Conservation (phyloP, 2,888 invertebrate species). For the Coleophora deauratella region DNA sequence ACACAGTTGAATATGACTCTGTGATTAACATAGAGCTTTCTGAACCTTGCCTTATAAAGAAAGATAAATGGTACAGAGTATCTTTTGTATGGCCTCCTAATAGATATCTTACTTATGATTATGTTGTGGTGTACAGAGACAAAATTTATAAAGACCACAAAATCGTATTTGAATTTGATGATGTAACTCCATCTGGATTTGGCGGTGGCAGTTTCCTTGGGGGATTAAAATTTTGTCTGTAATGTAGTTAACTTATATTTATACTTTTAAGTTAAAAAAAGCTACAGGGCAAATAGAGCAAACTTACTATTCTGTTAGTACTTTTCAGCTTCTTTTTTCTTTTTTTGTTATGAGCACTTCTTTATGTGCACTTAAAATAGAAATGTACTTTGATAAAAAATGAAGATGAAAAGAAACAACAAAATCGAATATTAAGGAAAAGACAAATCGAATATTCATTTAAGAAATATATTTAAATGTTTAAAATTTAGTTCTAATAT, state of each 20-base stretch:
- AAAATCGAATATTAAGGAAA: too few relatives aligned
- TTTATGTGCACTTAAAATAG: too few relatives aligned
- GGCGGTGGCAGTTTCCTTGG: conserved; percentile 56
- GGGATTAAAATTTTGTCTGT: conserved; percentile 61
- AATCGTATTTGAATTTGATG: conserved; percentile 59
- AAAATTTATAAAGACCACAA: conserved; percentile 40
- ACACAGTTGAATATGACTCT: conserved; percentile 57
- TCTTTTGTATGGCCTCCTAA: conserved; percentile 53
- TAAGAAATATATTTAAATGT: too few relatives aligned
- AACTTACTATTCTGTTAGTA: too few relatives aligned
- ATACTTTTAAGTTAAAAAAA: too few relatives aligned
- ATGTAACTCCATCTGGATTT: conserved; percentile 37
- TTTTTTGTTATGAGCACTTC: too few relatives aligned
- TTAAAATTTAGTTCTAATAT: too few relatives aligned
- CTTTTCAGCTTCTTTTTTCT: too few relatives aligned
- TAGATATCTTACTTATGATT: conserved; percentile 40
- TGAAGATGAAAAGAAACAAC: too few relatives aligned
- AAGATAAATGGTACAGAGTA: conserved; percentile 60
- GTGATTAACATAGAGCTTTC: conserved; percentile 51
- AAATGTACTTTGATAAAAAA: too few relatives aligned
- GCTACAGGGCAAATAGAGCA: too few relatives aligned
- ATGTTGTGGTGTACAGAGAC: conserved; percentile 57
- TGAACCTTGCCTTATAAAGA: conserved; percentile 56
- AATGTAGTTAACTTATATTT: conserved; percentile 9
- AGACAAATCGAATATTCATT: too few relatives aligned